These are phyloP conservation scores for Leistus spinibarbis DNA, from an alignment of 2,888 invertebrate species.

Conservation along the genomic window DNA sequence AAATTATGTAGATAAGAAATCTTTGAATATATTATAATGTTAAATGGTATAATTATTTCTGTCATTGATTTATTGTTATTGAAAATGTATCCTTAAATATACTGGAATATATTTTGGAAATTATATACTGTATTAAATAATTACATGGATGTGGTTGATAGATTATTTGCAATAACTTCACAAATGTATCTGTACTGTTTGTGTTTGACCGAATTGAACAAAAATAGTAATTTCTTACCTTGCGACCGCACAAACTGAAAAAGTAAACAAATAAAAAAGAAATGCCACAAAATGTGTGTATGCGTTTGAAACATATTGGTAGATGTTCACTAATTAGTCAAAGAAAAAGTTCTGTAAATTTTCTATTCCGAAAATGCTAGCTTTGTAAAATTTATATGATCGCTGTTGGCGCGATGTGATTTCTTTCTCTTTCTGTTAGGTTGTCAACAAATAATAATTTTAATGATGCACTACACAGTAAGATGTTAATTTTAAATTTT, in stretches of 20 bases:
- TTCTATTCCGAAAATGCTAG: neutral
- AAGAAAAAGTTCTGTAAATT: neutral
- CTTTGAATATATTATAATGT: neutral
- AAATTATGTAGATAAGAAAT: neutral
- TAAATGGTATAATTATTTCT: neutral
- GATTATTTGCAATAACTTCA: no score
- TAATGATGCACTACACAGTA: conserved; percentile 20
- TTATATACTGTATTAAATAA: no score
- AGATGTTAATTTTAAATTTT: conserved; percentile 4
- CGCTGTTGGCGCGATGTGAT: conserved; percentile 14
- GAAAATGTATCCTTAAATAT: no score
- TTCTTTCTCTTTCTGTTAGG: conserved; percentile 15
- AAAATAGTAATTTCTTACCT: neutral
- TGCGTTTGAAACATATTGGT: neutral
- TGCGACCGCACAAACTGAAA: neutral
- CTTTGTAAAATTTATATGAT: neutral
- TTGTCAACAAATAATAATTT: conserved; percentile 24
- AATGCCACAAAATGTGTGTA: neutral
- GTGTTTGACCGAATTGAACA: no score
- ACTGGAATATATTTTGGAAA: no score
- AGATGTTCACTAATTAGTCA: neutral
- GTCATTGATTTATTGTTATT: no score
- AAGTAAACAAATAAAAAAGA: neutral
- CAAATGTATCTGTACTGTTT: no score
- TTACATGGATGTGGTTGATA: no score